A percentile compares a stretch with the other conserved stretches of the same genome.
Evolutionary conservation across 2,888 invertebrate species (phyloP).

Genomic region (Macrosiphum euphorbiae): DNA sequence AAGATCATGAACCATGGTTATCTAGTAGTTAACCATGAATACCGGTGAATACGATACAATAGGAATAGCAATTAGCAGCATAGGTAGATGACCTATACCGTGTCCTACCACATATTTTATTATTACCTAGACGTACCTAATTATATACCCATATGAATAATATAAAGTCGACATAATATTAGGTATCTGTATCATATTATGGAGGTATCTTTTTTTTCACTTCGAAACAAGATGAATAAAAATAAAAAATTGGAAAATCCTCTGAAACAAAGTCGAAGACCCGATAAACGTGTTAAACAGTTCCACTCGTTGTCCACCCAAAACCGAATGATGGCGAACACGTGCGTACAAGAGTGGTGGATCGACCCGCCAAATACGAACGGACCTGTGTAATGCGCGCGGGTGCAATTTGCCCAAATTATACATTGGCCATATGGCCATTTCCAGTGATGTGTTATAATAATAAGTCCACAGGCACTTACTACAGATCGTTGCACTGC

Average conservation of each 20-base stretch:
- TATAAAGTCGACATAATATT: neutral
- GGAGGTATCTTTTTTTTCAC: neutral
- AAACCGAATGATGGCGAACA: neutral
- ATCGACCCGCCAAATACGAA: neutral
- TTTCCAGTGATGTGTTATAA: neutral
- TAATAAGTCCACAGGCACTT: neutral
- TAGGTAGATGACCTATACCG: neutral
- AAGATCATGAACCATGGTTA: neutral
- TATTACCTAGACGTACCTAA: neutral
- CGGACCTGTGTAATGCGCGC: neutral
- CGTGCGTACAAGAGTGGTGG: neutral
- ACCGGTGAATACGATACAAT: neutral
- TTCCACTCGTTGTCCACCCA: neutral
- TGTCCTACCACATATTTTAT: neutral
- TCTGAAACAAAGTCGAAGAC: too few species aligned
- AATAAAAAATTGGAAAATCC: neutral
- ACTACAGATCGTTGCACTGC: neutral
- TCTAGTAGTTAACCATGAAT: neutral
- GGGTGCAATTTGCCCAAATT: neutral
- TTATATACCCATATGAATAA: neutral
- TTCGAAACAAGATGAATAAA: neutral
- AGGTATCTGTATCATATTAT: too few species aligned
- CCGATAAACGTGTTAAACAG: neutral
- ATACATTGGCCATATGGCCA: neutral
- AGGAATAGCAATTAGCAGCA: neutral